phyloP scores from a whole-genome alignment of 2,888 invertebrate species.

The Aquatica leii region DNA sequence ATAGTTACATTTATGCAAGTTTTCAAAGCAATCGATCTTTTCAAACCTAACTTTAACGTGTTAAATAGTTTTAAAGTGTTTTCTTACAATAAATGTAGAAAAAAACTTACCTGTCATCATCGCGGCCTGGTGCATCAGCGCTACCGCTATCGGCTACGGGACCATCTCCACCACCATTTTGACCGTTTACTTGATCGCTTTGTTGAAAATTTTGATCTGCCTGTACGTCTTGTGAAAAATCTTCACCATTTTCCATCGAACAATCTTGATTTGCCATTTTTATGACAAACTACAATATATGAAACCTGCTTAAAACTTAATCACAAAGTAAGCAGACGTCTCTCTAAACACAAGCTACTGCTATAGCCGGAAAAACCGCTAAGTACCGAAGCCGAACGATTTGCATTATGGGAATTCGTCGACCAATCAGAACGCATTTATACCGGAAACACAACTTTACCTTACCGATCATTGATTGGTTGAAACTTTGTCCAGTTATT shows the following conservation, averaged over 20 bases:
- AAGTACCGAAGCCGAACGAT: conserved; percentile 28
- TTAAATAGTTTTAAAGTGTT: neutral
- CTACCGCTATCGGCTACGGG: conserved; percentile 74
- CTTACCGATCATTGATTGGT: neutral
- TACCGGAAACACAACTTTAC: conserved; percentile 3
- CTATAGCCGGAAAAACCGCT: conserved; percentile 9
- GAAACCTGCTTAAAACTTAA: conserved; percentile 21
- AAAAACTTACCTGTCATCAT: conserved; percentile 77
- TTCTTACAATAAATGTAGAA: conserved; percentile 21
- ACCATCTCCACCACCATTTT: conserved; percentile 74
- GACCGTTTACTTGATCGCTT: conserved; percentile 52
- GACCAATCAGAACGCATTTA: conserved; percentile 20
- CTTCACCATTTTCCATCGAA: conserved; percentile 80
- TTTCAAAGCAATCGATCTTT: neutral
- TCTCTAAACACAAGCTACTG: conserved; percentile 9
- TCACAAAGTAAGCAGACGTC: conserved; percentile 14
- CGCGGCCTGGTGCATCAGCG: conserved; percentile 79
- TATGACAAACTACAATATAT: conserved; percentile 59
- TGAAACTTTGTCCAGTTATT: no score
- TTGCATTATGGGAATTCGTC: conserved; percentile 41
- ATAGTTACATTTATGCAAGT: neutral
- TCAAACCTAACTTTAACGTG: neutral
- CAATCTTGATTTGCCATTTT: conserved; percentile 69
- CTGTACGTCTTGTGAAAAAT: conserved; percentile 79
- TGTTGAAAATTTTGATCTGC: conserved; percentile 70